Evolutionary conservation across 2,113 vertebrate species (phyloP), one percentile per base, ranked within the genome.

Genomic region (Rhombomys opimus): DNA sequence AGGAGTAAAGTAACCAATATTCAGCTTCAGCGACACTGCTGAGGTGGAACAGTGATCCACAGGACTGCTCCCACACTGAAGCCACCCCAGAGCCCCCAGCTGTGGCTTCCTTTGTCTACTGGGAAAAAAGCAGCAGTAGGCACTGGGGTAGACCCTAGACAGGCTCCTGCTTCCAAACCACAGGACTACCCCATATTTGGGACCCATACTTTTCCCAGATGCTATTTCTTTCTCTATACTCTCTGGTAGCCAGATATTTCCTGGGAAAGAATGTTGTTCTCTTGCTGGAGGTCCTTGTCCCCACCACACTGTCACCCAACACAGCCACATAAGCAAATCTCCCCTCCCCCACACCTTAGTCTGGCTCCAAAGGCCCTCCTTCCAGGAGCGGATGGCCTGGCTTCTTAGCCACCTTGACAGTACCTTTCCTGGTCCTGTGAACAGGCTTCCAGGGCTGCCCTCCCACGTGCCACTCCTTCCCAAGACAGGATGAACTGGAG

Each of bases 181-280:
- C 54, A 27, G 68, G 18, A 5, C 75, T 41, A 27, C 38, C 70
- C 3, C 0, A 35, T 3, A 17, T 15, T 18, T 11, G 23, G 61
- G 41, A 5, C 1, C 57, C 27, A 10, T 13, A 46, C 5, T 0
- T 0, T 0, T 38, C 57, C 63, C 9, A 3, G 54, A 18, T 10
- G 25, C 57, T 57, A 54, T 14, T 3, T 11, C 72, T 17, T 61
- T 41, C 65, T 46, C 2, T 3, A 0, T 10, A n/a, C 23, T 27
- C 54, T 46, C 27, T 3, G 6, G 32, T 59, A n/a, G 30, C 70
- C 38, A 0, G 3, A 50, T 10, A 22, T 41, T 20, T 67, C 17
- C 59, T 70, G n/a, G 82, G 61, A 89, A 41, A 30, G 1, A 76
- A 50, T 46, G 46, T 46, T 67, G 25, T 32, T n/a, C 52, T 91